Evolutionary conservation across 2,797 vertebrate genomes (phyloP).

Genomic region (Alauda arvensis): DNA sequence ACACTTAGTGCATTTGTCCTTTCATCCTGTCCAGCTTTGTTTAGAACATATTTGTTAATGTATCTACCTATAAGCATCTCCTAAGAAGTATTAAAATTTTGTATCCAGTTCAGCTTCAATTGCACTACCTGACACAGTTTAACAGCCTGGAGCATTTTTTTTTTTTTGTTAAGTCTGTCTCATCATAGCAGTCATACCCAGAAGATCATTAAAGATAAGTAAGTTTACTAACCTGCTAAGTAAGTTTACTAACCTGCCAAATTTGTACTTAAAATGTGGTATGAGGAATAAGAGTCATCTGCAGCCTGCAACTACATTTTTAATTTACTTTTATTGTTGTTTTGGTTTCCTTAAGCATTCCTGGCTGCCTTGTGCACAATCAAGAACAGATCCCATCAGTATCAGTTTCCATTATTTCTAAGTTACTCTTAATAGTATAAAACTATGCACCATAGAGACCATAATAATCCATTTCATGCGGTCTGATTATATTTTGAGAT

Average conservation of each 20-base stretch:
- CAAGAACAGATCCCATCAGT: conserved; percentile 49
- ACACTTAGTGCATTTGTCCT: not conserved
- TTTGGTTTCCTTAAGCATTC: conserved; percentile 43
- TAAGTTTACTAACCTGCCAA: conserved; percentile 30
- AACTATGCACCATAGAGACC: conserved; percentile 36
- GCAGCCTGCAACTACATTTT: conserved; percentile 5
- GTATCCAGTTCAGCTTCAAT: not conserved
- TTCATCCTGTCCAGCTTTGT: not conserved
- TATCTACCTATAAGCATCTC: not conserved
- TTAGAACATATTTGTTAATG: not conserved
- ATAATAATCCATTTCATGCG: conserved; percentile 16
- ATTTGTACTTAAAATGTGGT: conserved; percentile 28
- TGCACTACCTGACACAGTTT: not conserved
- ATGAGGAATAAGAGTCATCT: conserved; percentile 36
- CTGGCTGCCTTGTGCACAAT: conserved; percentile 37
- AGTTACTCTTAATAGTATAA: conserved; percentile 22
- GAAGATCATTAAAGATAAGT: not conserved
- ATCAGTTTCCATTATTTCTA: conserved; percentile 45
- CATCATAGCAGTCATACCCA: not conserved
- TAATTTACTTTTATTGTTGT: conserved; percentile 47
- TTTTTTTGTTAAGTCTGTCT: not conserved
- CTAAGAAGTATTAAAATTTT: not conserved
- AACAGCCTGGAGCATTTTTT: not conserved
- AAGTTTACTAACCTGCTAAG: not conserved
- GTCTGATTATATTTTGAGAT: conserved; percentile 20